Conservation (phyloP, 2,113 vertebrate species). For the Epinephelus cyanopodus region DNA sequence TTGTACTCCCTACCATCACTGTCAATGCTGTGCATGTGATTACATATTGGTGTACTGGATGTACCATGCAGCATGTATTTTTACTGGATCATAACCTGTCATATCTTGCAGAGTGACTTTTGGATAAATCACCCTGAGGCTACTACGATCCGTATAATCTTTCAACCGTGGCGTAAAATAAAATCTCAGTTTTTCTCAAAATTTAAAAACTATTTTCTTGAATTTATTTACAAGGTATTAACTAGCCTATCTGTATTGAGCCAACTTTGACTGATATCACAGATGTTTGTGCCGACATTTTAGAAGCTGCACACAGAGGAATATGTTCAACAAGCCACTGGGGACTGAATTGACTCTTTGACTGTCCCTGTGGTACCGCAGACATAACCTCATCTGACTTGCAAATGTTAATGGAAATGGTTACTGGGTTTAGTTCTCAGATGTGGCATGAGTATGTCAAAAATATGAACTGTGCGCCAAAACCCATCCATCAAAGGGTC, state of each 20-base stretch:
- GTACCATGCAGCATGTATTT: constrained; percentile 15
- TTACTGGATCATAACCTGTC: background rate
- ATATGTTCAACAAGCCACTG: background rate
- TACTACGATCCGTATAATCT: constrained; percentile 21
- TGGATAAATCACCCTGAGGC: background rate
- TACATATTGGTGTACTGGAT: constrained; percentile 8
- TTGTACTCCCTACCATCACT: constrained; percentile 27
- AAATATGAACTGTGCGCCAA: too few relatives aligned
- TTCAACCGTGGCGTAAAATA: constrained; percentile 35
- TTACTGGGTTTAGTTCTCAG: background rate
- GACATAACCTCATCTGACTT: background rate
- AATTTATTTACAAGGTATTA: constrained; percentile 47
- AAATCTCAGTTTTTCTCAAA: constrained; percentile 35
- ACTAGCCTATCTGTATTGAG: background rate
- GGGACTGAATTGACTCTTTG: background rate
- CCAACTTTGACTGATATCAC: background rate
- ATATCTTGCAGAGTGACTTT: constrained; percentile 7
- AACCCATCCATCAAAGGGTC: too few relatives aligned
- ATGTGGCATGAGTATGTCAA: background rate
- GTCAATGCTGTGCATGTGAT: constrained; percentile 21
- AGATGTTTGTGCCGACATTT: background rate
- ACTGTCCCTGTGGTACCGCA: background rate
- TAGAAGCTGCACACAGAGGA: background rate
- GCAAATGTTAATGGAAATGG: constrained; percentile 23
- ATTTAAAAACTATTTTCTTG: constrained; percentile 34